Evolutionary conservation across 2,888 invertebrate genomes (phyloP).

Genomic region (Odontothrips loti): DNA sequence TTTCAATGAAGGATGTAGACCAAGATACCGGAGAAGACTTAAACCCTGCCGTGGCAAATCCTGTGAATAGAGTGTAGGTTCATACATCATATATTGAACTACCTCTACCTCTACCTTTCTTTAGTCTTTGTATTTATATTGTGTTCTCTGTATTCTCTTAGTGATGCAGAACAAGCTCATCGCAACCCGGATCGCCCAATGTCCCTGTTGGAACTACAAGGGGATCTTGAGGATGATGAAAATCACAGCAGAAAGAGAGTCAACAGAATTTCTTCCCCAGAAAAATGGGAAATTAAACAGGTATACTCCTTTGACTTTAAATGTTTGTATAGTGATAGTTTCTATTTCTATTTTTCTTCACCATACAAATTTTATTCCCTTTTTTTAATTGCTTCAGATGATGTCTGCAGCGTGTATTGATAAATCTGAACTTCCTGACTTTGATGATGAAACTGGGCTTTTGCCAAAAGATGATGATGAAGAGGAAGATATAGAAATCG

Average conservation of each 20-base stretch:
- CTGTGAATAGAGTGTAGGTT: conserved; percentile 51
- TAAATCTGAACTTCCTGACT: conserved; percentile 91
- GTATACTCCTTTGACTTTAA: conserved; percentile 44
- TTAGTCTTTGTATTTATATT: conserved; percentile 21
- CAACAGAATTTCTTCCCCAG: conserved; percentile 91
- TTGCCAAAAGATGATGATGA: conserved; percentile 87
- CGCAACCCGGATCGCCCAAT: conserved; percentile 91
- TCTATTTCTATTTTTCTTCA: neutral
- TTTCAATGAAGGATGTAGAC: conserved; percentile 97
- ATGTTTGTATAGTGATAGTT: neutral
- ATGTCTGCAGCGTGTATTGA: conserved; percentile 87
- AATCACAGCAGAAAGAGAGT: conserved; percentile 73
- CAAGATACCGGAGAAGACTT: conserved; percentile 92
- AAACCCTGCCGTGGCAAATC: conserved; percentile 74
- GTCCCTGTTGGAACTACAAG: conserved; percentile 51
- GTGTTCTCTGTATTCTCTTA: conserved; percentile 14
- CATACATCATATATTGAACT: neutral
- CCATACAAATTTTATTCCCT: neutral
- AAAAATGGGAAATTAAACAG: conserved; percentile 96
- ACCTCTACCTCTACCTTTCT: conserved; percentile 22
- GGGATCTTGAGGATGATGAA: conserved; percentile 68
- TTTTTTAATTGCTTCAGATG: conserved; percentile 59
- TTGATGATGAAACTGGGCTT: conserved; percentile 92
- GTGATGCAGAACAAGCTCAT: conserved; percentile 59
- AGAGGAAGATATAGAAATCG: conserved; percentile 97